Conservation (phyloP, 2,888 invertebrate genomes). For the Metacarcinus magister region DNA sequence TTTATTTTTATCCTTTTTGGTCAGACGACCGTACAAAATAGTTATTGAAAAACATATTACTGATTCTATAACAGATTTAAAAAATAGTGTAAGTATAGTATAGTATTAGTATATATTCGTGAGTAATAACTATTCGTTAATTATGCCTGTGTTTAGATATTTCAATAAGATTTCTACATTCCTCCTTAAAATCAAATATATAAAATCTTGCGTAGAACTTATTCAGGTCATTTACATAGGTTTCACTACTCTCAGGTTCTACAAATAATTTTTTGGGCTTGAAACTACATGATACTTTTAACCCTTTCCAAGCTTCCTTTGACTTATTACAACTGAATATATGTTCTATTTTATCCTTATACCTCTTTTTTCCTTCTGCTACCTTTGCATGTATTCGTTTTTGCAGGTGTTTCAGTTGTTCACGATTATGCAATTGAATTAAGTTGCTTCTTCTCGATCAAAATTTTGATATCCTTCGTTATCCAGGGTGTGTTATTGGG, state of each 20-base stretch:
- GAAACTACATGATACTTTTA: slow-evolving; percentile 43
- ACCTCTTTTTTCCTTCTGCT: neutral
- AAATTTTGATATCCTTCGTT: slow-evolving; percentile 22
- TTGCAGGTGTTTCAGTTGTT: neutral
- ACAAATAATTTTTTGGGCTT: neutral
- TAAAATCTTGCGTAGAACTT: slow-evolving; percentile 34
- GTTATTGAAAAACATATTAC: too few species aligned
- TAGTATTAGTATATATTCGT: too few species aligned
- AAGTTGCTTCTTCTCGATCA: slow-evolving; percentile 51
- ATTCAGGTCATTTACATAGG: slow-evolving; percentile 52
- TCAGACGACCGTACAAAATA: too few species aligned
- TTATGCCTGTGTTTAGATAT: too few species aligned
- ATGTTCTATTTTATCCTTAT: slow-evolving; percentile 14
- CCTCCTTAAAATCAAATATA: slow-evolving; percentile 28
- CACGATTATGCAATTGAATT: neutral
- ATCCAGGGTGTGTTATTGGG: slow-evolving; percentile 47
- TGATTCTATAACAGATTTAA: too few species aligned
- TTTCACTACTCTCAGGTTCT: neutral
- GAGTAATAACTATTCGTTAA: too few species aligned
- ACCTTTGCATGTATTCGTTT: neutral
- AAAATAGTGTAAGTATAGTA: too few species aligned
- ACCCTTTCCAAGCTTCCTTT: neutral
- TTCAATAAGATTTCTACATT: neutral
- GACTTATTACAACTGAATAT: neutral
- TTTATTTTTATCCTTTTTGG: too few species aligned